Evolutionary conservation across 2,113 vertebrate genomes (phyloP), one percentile per base, ranked within the genome.

Genomic region (Anseranas semipalmata): DNA sequence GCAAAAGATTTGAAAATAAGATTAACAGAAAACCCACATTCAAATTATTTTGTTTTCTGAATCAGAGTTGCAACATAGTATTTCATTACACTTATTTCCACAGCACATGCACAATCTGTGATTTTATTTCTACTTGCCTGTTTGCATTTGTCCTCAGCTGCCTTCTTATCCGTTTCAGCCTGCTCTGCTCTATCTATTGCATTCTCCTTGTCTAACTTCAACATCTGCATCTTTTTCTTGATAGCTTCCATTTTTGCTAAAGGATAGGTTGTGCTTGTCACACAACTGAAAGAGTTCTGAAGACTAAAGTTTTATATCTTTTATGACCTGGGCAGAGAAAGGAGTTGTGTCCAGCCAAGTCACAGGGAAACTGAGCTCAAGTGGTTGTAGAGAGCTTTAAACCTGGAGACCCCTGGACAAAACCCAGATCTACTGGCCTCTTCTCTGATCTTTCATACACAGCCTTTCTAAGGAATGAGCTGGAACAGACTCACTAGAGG

Each of bases 151-250:
- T 99, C 99, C 96, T 99, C 99, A 0, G 99, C 98, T 6, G 98
- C 98, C 70, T 99, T 99, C 97, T 99, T 98, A 86, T 99, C 99
- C 0, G 98, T 97, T 96, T 99, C 99, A 2, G 99, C 98, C 97
- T 99, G 99, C 82, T 99, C 99, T 0, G 99, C 99, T 22, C 99
- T 97, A 97, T 99, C 99, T 9, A 99, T 98, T 97, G 99, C 99
- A 1, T 99, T 99, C 98, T 99, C 99, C 97, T 99, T 99, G 98
- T 99, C 99, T 96, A 99, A 43, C 96, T 99, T 99, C 95, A 99
- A 97, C 99, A 99, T 99, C 98, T 99, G 99, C 99, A 99, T 99
- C 98, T 99, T 99, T 98, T 99, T 99, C 98, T 99, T 99, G 97
- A 99, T 99, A 93, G 99, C 99, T 94, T 99, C 99, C 99, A 99